Conservation (phyloP, 2,888 invertebrate species). For the Deilephila elpenor region DNA sequence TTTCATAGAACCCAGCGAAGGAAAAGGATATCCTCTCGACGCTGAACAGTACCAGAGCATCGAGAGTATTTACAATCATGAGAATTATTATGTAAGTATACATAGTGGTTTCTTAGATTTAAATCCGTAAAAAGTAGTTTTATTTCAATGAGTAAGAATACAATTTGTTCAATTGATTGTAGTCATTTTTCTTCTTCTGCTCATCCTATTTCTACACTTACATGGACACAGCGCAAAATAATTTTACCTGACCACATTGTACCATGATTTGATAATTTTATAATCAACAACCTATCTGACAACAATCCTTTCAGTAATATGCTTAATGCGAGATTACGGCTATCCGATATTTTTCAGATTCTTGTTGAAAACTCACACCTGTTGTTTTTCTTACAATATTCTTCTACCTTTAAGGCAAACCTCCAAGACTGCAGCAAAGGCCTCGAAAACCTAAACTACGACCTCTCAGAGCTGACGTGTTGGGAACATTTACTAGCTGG, state of each 20-base stretch:
- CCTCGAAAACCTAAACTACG: conserved; percentile 85
- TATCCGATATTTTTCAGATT: no score
- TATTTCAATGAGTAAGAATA: no score
- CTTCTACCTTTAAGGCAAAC: conserved; percentile 50
- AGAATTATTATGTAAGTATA: conserved; percentile 93
- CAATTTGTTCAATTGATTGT: no score
- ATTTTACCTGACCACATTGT: no score
- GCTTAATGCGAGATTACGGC: no score
- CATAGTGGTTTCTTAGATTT: no score
- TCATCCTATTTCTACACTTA: no score
- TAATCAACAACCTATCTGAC: not conserved
- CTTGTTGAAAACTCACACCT: not conserved
- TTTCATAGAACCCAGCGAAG: conserved; percentile 95
- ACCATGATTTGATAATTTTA: no score
- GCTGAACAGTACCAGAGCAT: conserved; percentile 88
- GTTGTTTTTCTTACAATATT: not conserved
- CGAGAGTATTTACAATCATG: conserved; percentile 94
- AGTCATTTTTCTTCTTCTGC: no score
- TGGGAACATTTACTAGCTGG: conserved; percentile 92
- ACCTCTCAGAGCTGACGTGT: conserved; percentile 82
- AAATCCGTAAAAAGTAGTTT: no score
- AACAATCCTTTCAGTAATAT: no score
- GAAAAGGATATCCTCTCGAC: conserved; percentile 84
- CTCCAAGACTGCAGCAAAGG: conserved; percentile 81
- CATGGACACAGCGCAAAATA: no score